Percentiles rank a stretch among this genome's conserved stretches.
Conservation (phyloP, 2,113 vertebrate genomes). For the Rhinopomastus cyanomelas region DNA sequence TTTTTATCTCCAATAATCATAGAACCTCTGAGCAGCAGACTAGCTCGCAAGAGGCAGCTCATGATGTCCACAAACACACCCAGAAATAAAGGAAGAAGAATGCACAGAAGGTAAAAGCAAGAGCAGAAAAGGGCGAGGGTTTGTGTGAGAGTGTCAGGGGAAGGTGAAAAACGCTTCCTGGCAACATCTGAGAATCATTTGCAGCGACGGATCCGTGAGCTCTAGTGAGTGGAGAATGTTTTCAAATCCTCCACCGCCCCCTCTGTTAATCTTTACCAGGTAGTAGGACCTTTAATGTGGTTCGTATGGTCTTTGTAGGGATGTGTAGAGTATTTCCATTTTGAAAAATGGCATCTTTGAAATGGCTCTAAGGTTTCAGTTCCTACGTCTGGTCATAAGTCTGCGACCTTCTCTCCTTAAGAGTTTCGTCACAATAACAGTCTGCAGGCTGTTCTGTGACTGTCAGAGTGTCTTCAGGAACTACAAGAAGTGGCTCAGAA, state of each 20-base stretch:
- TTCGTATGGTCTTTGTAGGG: background rate
- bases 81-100: background rate
- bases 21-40: background rate
- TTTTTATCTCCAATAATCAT: background rate
- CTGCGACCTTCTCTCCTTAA: background rate
- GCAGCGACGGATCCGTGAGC: constrained; percentile 20
- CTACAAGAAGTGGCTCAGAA: background rate
- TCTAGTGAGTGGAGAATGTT: constrained; percentile 2
- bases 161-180: constrained; percentile 48
- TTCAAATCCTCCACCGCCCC: constrained; percentile 6
- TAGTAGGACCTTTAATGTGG: background rate
- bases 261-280: constrained; percentile 35
- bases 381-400: background rate
- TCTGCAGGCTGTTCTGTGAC: background rate
- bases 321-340: background rate
- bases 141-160: background rate
- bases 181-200: constrained; percentile 60
- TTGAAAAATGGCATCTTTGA: background rate
- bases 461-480: background rate
- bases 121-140: background rate
- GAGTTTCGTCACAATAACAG: background rate
- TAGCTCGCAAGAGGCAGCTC: background rate
- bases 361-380: background rate
- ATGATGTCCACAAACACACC: constrained; percentile 11
- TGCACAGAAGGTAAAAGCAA: constrained; percentile 29